Conservation (phyloP, 1,140 invertebrate genomes). For the Berghia stephanieae region DNA sequence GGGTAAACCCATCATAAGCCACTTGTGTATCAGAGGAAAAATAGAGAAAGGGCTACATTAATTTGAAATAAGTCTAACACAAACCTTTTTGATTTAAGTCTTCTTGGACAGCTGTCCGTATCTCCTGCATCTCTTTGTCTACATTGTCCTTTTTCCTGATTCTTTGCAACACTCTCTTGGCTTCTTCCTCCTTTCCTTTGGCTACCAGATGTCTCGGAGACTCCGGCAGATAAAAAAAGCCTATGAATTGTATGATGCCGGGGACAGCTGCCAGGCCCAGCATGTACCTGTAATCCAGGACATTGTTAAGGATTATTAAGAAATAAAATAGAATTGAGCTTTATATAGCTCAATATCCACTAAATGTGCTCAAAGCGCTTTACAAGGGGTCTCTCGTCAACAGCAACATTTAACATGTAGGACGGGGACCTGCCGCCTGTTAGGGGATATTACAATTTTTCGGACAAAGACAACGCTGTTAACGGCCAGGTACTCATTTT, state of each 20-base stretch:
- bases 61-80: not conserved
- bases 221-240: conserved; percentile 59
- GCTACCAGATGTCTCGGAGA: conserved; percentile 63
- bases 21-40: too few species aligned
- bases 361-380: too few species aligned
- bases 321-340: too few species aligned
- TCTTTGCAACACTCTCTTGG: conserved; percentile 62
- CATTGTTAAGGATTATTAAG: too few species aligned
- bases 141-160: conserved; percentile 60
- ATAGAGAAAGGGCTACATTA: not conserved
- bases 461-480: too few species aligned
- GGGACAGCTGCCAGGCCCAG: conserved; percentile 57
- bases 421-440: too few species aligned
- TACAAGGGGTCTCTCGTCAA: too few species aligned
- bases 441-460: too few species aligned
- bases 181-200: conserved; percentile 62
- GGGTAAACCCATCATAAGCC: too few species aligned
- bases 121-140: conserved; percentile 47
- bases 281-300: conserved; percentile 64
- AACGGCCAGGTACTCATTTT: too few species aligned
- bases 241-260: conserved; percentile 55
- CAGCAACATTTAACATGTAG: too few species aligned
- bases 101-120: conserved; percentile 41
- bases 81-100: conserved; percentile 34
- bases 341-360: too few species aligned